Percentiles rank a stretch among this genome's conserved stretches.
Conservation (phyloP, 2,113 vertebrate genomes). For the Psammodynastes pulverulentus region DNA sequence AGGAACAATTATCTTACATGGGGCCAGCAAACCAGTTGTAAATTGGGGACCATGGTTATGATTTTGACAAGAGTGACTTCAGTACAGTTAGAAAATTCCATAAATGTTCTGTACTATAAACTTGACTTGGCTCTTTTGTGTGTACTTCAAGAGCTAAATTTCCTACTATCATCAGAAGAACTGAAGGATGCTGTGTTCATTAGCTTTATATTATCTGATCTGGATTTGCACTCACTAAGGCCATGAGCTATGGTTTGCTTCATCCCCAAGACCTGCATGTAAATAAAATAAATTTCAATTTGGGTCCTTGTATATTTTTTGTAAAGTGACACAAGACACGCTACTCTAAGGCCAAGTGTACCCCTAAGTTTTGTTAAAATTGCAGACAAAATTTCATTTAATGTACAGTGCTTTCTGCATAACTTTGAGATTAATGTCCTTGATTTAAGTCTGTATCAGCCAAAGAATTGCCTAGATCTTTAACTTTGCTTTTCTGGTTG, state of each 20-base stretch:
- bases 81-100: background rate
- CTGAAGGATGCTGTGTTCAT: background rate
- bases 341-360: background rate
- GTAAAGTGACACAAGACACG: background rate
- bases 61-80: background rate
- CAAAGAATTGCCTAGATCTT: background rate
- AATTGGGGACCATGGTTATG: background rate
- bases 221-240: background rate
- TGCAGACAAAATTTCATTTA: background rate
- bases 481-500: background rate
- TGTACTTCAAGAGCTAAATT: background rate
- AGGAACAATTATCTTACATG: background rate
- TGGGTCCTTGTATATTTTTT: background rate
- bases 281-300: background rate
- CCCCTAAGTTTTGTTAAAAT: background rate
- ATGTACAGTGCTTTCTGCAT: background rate
- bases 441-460: background rate
- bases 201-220: background rate
- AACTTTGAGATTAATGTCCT: background rate
- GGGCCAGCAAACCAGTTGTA: background rate
- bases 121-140: background rate
- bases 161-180: background rate
- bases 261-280: background rate
- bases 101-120: background rate
- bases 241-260: background rate